A percentile compares a stretch with the other conserved stretches of the same genome.
Conservation (phyloP, 1,140 invertebrate species). For the Phocides pigmalion region DNA sequence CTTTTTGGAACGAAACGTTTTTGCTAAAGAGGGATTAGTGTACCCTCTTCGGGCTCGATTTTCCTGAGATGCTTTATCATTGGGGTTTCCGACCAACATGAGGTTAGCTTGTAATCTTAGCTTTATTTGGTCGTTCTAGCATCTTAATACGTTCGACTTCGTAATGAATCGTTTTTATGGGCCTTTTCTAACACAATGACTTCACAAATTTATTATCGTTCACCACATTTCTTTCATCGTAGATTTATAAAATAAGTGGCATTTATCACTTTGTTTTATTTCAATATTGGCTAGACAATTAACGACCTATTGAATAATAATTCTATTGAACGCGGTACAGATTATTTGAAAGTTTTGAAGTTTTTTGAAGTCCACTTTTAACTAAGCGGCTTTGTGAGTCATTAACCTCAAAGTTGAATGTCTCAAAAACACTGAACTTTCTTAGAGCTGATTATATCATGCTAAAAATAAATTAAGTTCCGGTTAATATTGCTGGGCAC, state of each 20-base stretch:
- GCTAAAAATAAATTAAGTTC: constrained; percentile 26
- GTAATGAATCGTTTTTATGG: constrained; percentile 67
- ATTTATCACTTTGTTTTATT: background rate
- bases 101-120: constrained; percentile 83
- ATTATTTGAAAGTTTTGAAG: no score
- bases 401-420: no score
- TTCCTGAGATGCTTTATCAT: constrained; percentile 82
- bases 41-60: constrained; percentile 74
- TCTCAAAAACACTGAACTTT: background rate
- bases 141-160: constrained; percentile 68
- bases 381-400: no score
- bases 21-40: constrained; percentile 83
- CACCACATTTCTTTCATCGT: constrained; percentile 35
- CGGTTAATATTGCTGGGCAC: constrained; percentile 37
- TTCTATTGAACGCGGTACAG: no score
- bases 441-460: background rate
- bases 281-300: background rate
- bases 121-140: constrained; percentile 77
- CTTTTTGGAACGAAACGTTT: constrained; percentile 82
- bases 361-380: no score
- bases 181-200: constrained; percentile 48
- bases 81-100: constrained; percentile 79
- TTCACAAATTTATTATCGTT: constrained; percentile 28
- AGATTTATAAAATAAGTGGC: background rate
- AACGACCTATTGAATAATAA: no score